Base-by-base conservation (phyloP, 1,140 invertebrate genomes). In the Centruroides vittatus region DNA sequence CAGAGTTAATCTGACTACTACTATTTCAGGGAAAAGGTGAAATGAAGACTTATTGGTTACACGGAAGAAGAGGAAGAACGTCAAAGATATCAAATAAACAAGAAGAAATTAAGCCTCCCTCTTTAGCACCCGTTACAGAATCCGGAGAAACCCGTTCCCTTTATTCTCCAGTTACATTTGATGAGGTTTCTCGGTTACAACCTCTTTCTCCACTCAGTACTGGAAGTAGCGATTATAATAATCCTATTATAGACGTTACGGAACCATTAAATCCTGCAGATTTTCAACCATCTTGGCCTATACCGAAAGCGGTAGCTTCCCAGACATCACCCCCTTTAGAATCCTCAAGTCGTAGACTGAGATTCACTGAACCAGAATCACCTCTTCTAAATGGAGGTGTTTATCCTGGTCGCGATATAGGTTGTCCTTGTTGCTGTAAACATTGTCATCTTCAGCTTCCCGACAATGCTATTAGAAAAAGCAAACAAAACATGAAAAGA, bases 11-110 rank as follows among this genome's bases (percentile, higher is more conserved):
- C 41, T 8, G 8, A 53, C 8, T 63, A 59, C 61, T 36, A 66
- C 36, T 59, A 7, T 59, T 67, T 67, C 51, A 72, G 72, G 74
- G 73, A 72, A 67, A 76, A 87, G 89, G 89, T 46, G 77, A 81
- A 47, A 94, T 96, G 91, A 92, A 89, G 70, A 96, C 93, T 0
- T 96, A 89, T 71, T 97, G 90, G 90, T 72, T 95, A 47, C 80
- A 65, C 82, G 72, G 82, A 80, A 56, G 78, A 82, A 55, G 82
- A 84, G 67, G 79, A 78, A 35, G 75, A 85, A 52, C 73, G 78
- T 35, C 76, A 75, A 1, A 66, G 80, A 47, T 75, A 65, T 53
- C 55, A 65, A 59, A 52, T 50, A 23, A 35, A 63, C 46, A 61
- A 59, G 35, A 34, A 66, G 65, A 64, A 55, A 23, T n/a, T 57